Conservation (phyloP, 2,888 invertebrate genomes). For the Eurytoma californica region DNA sequence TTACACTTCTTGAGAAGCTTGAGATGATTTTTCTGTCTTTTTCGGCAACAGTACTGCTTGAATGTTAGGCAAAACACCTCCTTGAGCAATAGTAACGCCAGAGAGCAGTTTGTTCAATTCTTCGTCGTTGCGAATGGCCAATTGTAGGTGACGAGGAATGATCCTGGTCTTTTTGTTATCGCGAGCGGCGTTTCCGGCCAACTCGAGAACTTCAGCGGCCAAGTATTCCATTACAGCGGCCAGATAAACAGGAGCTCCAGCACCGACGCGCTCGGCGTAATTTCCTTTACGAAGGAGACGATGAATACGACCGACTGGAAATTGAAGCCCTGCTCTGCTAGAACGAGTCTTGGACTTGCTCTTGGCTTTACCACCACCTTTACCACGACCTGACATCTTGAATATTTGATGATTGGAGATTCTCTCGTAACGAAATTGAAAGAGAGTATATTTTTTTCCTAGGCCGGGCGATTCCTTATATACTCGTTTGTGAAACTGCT, state of each 20-base stretch:
- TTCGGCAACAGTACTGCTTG: conserved; percentile 85
- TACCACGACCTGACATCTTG: conserved; percentile 64
- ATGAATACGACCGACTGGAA: conserved; percentile 78
- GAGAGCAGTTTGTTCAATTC: conserved; percentile 86
- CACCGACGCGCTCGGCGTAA: conserved; percentile 79
- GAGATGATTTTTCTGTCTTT: conserved; percentile 76
- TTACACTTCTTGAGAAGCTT: too few relatives aligned
- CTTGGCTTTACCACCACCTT: conserved; percentile 70
- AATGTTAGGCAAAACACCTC: conserved; percentile 89
- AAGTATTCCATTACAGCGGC: conserved; percentile 82
- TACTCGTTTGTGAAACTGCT: not conserved
- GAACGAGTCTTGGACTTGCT: conserved; percentile 77
- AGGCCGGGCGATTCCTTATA: too few relatives aligned
- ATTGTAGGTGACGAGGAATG: conserved; percentile 85
- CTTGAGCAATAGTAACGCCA: conserved; percentile 88
- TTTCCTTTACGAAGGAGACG: conserved; percentile 19
- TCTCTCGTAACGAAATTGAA: not conserved
- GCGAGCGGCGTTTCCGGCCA: conserved; percentile 72
- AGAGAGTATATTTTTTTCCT: not conserved
- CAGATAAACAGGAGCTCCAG: conserved; percentile 77
- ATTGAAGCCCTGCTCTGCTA: conserved; percentile 78
- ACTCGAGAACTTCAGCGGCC: conserved; percentile 83
- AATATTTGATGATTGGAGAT: not conserved
- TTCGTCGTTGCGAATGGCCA: conserved; percentile 89
- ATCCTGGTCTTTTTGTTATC: conserved; percentile 78